Evolutionary conservation across 2,797 vertebrate species (phyloP).

Genomic region (Poecilia gillii): DNA sequence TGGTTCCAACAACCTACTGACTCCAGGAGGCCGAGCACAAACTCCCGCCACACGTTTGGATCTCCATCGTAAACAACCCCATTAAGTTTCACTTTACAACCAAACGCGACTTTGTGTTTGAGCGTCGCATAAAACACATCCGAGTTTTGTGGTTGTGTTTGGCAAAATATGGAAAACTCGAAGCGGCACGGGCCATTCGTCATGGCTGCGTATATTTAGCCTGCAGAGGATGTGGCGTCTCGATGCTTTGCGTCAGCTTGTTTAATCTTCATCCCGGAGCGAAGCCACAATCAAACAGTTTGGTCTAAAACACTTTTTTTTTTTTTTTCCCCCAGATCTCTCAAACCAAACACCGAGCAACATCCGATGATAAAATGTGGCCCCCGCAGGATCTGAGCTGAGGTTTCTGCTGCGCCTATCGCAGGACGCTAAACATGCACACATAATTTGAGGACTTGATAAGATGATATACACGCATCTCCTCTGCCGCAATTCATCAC

Average conservation of each 20-base stretch:
- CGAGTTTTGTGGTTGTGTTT: not conserved
- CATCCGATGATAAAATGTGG: constrained; percentile 16
- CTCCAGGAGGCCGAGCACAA: not conserved
- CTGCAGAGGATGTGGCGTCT: constrained; percentile 50
- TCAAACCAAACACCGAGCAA: constrained; percentile 41
- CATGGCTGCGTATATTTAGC: not conserved
- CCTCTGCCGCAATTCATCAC: constrained; percentile 40
- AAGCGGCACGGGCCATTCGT: not conserved
- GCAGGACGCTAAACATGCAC: constrained; percentile 21
- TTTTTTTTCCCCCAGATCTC: constrained; percentile 25
- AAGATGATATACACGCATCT: constrained; percentile 51
- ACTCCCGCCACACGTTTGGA: not conserved
- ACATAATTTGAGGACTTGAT: constrained; percentile 38
- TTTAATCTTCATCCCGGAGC: constrained; percentile 36
- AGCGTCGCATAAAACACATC: not conserved
- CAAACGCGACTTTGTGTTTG: not conserved
- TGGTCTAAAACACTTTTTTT: constrained; percentile 55
- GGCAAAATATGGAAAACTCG: not conserved
- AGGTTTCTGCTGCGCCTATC: constrained; percentile 25
- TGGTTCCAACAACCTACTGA: not conserved
- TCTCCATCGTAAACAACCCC: not conserved
- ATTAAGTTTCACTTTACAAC: not conserved
- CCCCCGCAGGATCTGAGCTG: constrained; percentile 44
- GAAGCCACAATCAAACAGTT: constrained; percentile 61
- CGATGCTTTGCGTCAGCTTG: constrained; percentile 41